Evolutionary conservation across 2,113 vertebrate genomes (phyloP), one percentile per base, ranked within the genome.

Genomic region (Condylura cristata): DNA sequence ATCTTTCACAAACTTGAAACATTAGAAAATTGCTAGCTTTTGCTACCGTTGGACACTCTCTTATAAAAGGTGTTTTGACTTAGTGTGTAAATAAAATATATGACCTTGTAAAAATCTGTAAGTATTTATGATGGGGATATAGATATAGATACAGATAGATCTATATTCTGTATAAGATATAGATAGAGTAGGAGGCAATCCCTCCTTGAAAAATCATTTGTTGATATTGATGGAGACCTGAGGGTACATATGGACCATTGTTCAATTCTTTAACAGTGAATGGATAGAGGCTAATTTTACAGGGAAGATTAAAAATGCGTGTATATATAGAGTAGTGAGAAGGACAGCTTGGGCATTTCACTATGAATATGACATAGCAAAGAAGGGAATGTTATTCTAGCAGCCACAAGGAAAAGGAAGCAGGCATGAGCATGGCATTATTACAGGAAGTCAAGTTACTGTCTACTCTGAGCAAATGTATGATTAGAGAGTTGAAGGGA

Each of bases 41-140:
- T 79, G 34, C n/a, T 90, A 30, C 20, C 58, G 71, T 84, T 81
- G 75, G 53, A 61, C 9, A 48, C 13, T 74, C 16, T 22, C 13
- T 76, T 82, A 28, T 66, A 22, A 30, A 88, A 10, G 8, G 6
- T 44, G 28, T 56, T 76, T 71, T 72, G 1, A 78, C 82, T 75
- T 93, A 70, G 17, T 82, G 28, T 11, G n/a, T 82, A 74, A 86
- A 53, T 89, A 32, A 68, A 37, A 81, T 41, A 68, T 41, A 68
- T 92, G 68, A 63, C 37, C 48, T 80, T 85, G 30, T 61, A 72
- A 39, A 92, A 90, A 82, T 39, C 61, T 91, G 68, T 8, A 85
- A 80, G n/a, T 71, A 48, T 82, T 71, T 90, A 71, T 56, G n/a
- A n/a, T n/a, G n/a, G n/a, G n/a, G n/a, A n/a, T n/a, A n/a, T n/a